Evolutionary conservation across 1,140 invertebrate species (phyloP).

Genomic region (Daktulosphaira vitifoliae): DNA sequence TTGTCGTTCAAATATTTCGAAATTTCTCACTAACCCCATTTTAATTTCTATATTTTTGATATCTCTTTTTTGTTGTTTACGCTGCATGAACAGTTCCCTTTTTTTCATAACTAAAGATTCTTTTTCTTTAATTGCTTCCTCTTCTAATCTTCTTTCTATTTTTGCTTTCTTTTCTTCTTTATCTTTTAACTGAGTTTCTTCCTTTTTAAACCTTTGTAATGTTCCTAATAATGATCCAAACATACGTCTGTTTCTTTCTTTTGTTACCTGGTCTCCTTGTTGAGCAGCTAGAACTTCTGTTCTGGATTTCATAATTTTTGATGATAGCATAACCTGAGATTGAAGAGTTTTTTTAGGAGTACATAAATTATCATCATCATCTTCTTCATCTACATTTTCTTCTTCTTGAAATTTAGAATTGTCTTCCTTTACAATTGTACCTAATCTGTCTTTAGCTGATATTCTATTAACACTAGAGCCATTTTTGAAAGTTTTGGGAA

Average conservation of each 20-base stretch:
- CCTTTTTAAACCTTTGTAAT: slow-evolving; percentile 87
- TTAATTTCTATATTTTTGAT: slow-evolving; percentile 85
- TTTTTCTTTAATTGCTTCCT: slow-evolving; percentile 77
- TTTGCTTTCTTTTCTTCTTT: slow-evolving; percentile 74
- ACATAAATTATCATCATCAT: slow-evolving; percentile 6
- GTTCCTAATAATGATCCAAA: slow-evolving; percentile 90
- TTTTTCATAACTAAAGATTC: slow-evolving; percentile 75
- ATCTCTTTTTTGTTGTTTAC: slow-evolving; percentile 78
- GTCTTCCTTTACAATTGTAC: slow-evolving; percentile 10
- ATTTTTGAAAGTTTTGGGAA: slow-evolving; percentile 12
- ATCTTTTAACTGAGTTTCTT: slow-evolving; percentile 77
- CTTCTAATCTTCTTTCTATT: slow-evolving; percentile 88
- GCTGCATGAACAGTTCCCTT: slow-evolving; percentile 71
- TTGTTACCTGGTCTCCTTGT: slow-evolving; percentile 69
- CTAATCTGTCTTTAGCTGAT: slow-evolving; percentile 28
- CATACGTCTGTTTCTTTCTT: slow-evolving; percentile 82
- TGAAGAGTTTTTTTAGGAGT: slow-evolving; percentile 24
- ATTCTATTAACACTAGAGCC: neutral
- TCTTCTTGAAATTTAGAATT: neutral
- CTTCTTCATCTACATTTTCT: slow-evolving; percentile 3
- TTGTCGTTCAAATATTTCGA: slow-evolving; percentile 76
- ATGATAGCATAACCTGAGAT: slow-evolving; percentile 45
- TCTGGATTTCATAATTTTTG: slow-evolving; percentile 57
- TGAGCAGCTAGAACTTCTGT: slow-evolving; percentile 75
- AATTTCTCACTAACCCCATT: slow-evolving; percentile 76